phyloP scores from a whole-genome alignment of 2,113 vertebrate genomes.

The Danio rerio region GRCz12tu NC_133194.1:1502001-1502500 shows the following conservation, averaged over 20 bases:
- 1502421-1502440: too few species aligned
- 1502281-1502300: background rate
- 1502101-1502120: constrained; percentile 46
- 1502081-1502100: background rate
- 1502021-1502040: constrained; percentile 10
- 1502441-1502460: too few species aligned
- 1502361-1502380: too few species aligned
- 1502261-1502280: constrained; percentile 31
- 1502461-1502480: too few species aligned
- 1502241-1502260: constrained; percentile 22
- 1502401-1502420: too few species aligned
- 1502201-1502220: constrained; percentile 10
- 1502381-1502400: too few species aligned
- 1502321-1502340: background rate
- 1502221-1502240: constrained; percentile 28
- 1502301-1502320: background rate
- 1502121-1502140: constrained; percentile 29
- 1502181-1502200: background rate
- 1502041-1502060: background rate
- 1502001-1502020: background rate
- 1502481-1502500: too few species aligned
- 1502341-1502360: background rate
- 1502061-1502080: constrained; percentile 18
- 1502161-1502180: constrained; percentile 24
- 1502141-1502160: background rate